Conservation (phyloP, 2,888 invertebrate species). For the Eupeodes luniger region DNA sequence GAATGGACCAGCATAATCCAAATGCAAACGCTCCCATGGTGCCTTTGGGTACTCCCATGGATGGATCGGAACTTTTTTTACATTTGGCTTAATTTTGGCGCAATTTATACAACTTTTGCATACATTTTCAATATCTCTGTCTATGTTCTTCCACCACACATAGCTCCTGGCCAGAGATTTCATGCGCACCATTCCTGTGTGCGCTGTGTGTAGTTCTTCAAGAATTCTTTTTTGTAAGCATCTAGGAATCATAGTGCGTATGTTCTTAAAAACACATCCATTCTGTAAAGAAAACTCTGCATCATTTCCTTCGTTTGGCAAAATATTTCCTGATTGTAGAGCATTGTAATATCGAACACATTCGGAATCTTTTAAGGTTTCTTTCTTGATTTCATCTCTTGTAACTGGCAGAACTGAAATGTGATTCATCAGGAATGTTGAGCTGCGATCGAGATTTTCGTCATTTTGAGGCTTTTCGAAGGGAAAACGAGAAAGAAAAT, state of each 20-base stretch:
- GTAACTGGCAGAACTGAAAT: constrained; percentile 7
- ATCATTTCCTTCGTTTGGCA: constrained; percentile 16
- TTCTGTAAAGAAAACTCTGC: constrained; percentile 34
- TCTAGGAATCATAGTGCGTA: constrained; percentile 51
- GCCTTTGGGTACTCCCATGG: not conserved
- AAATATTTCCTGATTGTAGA: constrained; percentile 12
- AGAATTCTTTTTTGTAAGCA: constrained; percentile 43
- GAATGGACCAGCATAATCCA: constrained; percentile 35
- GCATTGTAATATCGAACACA: constrained; percentile 37
- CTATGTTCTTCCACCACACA: constrained; percentile 4
- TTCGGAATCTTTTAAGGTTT: constrained; percentile 27
- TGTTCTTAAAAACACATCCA: constrained; percentile 41
- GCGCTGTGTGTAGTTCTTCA: constrained; percentile 41
- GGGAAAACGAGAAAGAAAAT: constrained; percentile 34
- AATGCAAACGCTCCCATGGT: constrained; percentile 28
- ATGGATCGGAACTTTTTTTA: not conserved
- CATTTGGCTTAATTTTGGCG: constrained; percentile 24
- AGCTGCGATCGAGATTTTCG: constrained; percentile 5
- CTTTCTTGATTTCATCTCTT: constrained; percentile 23
- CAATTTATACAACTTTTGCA: constrained; percentile 32
- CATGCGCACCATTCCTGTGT: not conserved
- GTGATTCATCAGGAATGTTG: not conserved
- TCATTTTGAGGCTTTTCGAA: constrained; percentile 17
- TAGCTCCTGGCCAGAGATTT: not conserved
- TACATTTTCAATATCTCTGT: constrained; percentile 45